Evolutionary conservation across 1,140 invertebrate genomes (phyloP), one percentile per base, ranked within the genome.

Genomic region (Pectinophora gossypiella): DNA sequence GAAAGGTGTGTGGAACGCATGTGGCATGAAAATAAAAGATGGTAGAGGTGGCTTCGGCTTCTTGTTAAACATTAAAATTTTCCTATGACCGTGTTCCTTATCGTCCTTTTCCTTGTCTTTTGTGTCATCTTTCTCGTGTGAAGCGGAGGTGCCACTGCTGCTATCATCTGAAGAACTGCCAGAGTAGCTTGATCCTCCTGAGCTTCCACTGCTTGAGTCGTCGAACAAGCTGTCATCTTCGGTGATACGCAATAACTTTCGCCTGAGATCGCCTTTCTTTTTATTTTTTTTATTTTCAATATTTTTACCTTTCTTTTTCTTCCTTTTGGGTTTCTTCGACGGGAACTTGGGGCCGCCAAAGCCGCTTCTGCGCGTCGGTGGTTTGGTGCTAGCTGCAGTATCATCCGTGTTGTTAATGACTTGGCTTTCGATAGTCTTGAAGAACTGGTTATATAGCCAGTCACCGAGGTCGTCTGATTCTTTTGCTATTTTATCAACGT

Each of bases 391-490:
- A n/a, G n/a, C n/a, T n/a, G 50, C 40, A 19, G 72, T 56, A 15
- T 64, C 54, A 40, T 74, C 68, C 20, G 75, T 81, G 21, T 72
- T 75, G 45, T 79, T 82, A 18, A 85, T 72, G 0, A 83, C 76
- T 72, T 80, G 76, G 13, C 64, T 79, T 56, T 85, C 82, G 19
- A 85, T 75, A 19, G 79, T 80, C 74, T 82, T 82, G 43, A 81
- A 86, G 51, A 86, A 86, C 54, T 84, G 77, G 46, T 80, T 82
- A 42, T 84, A 86, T 3, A 86, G 56, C 83, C 83, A 86, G 45
- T 86, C 83, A 22, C 78, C 72, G 21, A 86, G 68, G 50, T 83
- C 76, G 44, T 79, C 72, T 0, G 73, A 61, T 32, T 76, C 70
- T 55, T 75, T 79, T 0, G 72, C 53, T 44, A 76, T 75, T 40